phyloP scores from a whole-genome alignment of 2,888 invertebrate genomes.

The Temnothorax rugatulus region DNA sequence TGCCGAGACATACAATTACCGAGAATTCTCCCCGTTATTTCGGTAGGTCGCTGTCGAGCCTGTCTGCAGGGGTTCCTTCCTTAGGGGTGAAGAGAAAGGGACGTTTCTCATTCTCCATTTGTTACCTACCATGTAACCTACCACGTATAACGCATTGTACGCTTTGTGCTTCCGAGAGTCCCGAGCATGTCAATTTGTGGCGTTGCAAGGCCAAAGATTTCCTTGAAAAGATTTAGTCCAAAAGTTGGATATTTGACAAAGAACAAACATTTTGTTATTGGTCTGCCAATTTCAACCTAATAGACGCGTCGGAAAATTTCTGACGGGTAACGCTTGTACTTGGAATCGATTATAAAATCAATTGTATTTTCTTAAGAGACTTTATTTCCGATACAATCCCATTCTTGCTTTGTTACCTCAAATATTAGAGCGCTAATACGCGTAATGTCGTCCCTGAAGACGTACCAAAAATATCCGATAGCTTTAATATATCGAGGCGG shows the following conservation, averaged over 20 bases:
- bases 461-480: slow-evolving; percentile 77
- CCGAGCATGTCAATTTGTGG: slow-evolving; percentile 10
- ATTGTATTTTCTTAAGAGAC: too few relatives aligned
- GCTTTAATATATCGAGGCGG: slow-evolving; percentile 70
- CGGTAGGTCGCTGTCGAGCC: slow-evolving; percentile 52
- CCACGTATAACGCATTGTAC: slow-evolving; percentile 51
- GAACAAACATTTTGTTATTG: not conserved
- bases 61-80: slow-evolving; percentile 16
- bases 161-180: slow-evolving; percentile 40
- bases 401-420: not conserved
- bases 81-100: not conserved
- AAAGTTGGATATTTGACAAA: not conserved
- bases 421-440: slow-evolving; percentile 2
- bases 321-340: not conserved
- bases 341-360: not conserved
- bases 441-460: slow-evolving; percentile 43
- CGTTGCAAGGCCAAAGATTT: not conserved
- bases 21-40: slow-evolving; percentile 69
- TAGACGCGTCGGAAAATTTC: not conserved
- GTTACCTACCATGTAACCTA: slow-evolving; percentile 56
- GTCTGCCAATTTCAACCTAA: not conserved
- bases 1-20: slow-evolving; percentile 81
- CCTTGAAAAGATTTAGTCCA: not conserved
- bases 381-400: not conserved
- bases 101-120: slow-evolving; percentile 47